These are phyloP conservation scores for Xerus rutilus DNA, from an alignment of 2,797 vertebrate species.

Conservation along the genomic window DNA sequence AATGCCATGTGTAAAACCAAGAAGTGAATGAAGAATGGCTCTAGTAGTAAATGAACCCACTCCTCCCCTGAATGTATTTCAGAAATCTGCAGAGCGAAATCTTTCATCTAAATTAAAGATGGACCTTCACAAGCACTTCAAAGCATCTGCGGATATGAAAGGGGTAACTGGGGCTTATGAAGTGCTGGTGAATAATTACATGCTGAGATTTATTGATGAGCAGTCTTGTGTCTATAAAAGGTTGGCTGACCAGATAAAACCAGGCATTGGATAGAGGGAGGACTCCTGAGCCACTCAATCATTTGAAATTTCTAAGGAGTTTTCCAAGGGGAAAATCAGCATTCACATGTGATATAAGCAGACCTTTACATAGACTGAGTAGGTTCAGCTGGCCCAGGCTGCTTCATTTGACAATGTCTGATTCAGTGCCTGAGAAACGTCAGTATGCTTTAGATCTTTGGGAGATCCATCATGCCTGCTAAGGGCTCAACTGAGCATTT, in stretches of 20 bases:
- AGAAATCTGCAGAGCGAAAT: conserved; percentile 36
- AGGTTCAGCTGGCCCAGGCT: neutral
- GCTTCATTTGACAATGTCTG: conserved; percentile 19
- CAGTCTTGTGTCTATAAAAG: conserved; percentile 51
- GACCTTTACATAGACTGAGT: neutral
- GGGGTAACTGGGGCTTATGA: neutral
- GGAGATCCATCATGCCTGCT: neutral
- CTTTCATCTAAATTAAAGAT: conserved; percentile 67
- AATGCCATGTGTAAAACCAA: conserved; percentile 1
- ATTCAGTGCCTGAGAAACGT: conserved; percentile 49
- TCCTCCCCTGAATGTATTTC: conserved; percentile 20
- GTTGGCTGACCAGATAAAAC: conserved; percentile 48
- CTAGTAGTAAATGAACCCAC: neutral
- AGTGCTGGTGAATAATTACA: conserved; percentile 50
- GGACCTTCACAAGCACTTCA: conserved; percentile 51
- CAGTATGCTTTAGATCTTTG: neutral
- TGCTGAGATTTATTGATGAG: conserved; percentile 63
- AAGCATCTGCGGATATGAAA: conserved; percentile 55
- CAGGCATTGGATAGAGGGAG: conserved; percentile 45
- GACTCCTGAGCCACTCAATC: neutral
- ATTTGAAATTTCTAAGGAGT: conserved; percentile 58
- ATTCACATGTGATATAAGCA: conserved; percentile 3
- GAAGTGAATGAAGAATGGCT: neutral
- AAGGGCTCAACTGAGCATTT: neutral
- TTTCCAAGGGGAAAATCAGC: conserved; percentile 64